phyloP scores from a whole-genome alignment of 2,797 vertebrate species.

The Crocidura indochinensis region DNA sequence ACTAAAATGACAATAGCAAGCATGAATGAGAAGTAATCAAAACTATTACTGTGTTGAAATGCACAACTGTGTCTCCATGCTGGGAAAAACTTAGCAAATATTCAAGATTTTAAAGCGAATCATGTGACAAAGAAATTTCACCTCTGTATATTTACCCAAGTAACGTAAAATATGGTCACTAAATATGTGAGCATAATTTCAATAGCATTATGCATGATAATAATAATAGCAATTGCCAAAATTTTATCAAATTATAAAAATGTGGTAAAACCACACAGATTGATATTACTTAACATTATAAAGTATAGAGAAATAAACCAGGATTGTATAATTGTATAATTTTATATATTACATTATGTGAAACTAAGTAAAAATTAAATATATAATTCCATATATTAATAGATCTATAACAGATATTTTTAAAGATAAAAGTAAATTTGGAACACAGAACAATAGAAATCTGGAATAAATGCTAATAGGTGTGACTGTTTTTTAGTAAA shows the following conservation, averaged over 20 bases:
- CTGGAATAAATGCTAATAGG: not conserved
- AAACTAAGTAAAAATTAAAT: not conserved
- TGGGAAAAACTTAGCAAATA: not conserved
- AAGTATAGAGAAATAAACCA: not conserved
- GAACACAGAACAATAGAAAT: accelerated
- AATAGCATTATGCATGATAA: not conserved
- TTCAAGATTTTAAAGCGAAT: not conserved
- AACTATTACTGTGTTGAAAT: not conserved
- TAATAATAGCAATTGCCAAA: not conserved
- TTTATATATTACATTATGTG: not conserved
- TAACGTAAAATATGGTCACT: not conserved
- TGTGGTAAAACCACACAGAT: not conserved
- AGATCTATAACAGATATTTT: slow-evolving; percentile 10
- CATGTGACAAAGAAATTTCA: not conserved
- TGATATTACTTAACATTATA: not conserved
- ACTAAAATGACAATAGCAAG: not conserved
- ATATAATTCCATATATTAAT: not conserved
- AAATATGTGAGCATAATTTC: not conserved
- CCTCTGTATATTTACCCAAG: not conserved
- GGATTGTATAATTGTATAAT: not conserved
- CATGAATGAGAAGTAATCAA: not conserved
- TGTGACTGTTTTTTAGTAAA: not conserved
- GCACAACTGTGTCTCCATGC: not conserved
- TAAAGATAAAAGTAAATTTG: not conserved
- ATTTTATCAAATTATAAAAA: not conserved